Base-by-base conservation (phyloP, 2,113 vertebrate genomes). In the Bubo blakistoni region DNA sequence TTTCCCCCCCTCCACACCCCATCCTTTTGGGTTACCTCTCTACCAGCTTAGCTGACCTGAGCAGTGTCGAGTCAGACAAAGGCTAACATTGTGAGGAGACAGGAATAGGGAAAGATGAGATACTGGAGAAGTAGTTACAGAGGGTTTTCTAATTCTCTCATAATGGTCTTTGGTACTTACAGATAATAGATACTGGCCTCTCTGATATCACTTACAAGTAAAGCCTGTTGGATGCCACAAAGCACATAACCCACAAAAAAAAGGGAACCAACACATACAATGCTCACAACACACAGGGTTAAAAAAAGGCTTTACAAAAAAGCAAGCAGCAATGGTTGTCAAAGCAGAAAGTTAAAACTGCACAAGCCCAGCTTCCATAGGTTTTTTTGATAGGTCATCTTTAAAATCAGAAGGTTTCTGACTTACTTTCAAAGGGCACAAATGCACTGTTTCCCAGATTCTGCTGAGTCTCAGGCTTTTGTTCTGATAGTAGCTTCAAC, bases 231-330 rank as follows among this genome's bases (percentile, higher is more conserved):
- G 22, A 57, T 19, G 73, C 69, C 63, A 65, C 9, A 3, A 94
- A 44, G 24, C 2, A 7, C 3, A 0, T 34, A 83, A 61, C 1
- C 26, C 4, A 0, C 5, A 51, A 16, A 82, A 22, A 72, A 76
- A 55, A 70, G 3, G 10, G 16, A 63, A 42, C 13, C 38, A 40
- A 61, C 4, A 52, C 13, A 29, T 1, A 38, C 3, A 59, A 19
- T 2, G 26, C 21, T 69, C 47, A 47, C 36, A 55, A 55, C 5
- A 6, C 5, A 34, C 3, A 55, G 26, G 12, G 2, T 32, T 61
- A 6, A 70, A 86, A 79, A 52, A 19, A 44, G 17, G 18, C 15
- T 26, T 63, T 29, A n/a, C 6, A n/a, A 65, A 36, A 44, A 67
- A 59, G 8, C 9, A 82, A 86, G 32, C 5, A 74, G 26, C 32